Conservation (phyloP, 2,797 vertebrate genomes). For the Falco concolor region DNA sequence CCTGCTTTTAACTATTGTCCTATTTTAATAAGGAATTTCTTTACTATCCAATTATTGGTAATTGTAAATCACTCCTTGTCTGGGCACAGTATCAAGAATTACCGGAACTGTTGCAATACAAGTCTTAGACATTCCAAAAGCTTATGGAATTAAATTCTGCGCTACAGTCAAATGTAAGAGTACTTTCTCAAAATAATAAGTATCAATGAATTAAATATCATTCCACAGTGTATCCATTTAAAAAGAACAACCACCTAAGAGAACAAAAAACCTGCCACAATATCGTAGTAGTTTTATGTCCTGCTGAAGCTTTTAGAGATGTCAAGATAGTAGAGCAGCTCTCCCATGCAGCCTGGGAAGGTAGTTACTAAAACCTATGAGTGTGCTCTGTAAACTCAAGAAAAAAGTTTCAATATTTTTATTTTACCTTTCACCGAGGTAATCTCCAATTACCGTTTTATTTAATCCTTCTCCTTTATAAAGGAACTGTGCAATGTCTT, state of each 20-base stretch:
- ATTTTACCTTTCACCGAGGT: conserved; percentile 91
- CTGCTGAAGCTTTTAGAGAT: not conserved
- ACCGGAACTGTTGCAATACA: not conserved
- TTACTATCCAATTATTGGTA: not conserved
- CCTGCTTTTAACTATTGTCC: not conserved
- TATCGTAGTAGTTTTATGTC: not conserved
- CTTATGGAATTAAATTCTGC: not conserved
- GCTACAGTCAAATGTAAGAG: not conserved
- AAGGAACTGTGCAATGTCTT: conserved; percentile 95
- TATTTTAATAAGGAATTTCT: not conserved
- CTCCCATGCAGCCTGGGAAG: not conserved
- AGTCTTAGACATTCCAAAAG: not conserved
- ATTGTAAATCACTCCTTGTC: not conserved
- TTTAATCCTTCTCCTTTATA: conserved; percentile 97
- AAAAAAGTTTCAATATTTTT: not conserved
- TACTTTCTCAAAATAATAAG: not conserved
- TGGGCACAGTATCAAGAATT: not conserved
- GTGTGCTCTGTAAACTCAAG: not conserved
- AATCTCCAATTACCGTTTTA: conserved; percentile 97
- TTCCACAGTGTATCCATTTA: not conserved
- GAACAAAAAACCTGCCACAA: not conserved
- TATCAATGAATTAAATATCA: not conserved
- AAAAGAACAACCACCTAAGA: not conserved
- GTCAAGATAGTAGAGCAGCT: not conserved
- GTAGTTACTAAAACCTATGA: not conserved